These are phyloP conservation scores for Drosophila melanosoma DNA, from an alignment of 2,888 invertebrate species.

Conservation along the genomic window DNA sequence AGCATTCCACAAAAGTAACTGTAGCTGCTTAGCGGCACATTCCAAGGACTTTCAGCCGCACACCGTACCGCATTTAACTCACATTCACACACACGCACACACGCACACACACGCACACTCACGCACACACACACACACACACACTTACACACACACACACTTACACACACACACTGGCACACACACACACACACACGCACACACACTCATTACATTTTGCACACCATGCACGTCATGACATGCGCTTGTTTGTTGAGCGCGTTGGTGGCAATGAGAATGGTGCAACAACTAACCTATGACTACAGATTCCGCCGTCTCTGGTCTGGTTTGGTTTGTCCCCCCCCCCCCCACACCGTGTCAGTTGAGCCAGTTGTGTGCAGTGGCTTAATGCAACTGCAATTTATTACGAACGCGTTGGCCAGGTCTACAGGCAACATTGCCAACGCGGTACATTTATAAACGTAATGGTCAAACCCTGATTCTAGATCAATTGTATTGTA, in stretches of 20 bases:
- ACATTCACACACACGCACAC: slow-evolving; percentile 9
- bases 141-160: not conserved
- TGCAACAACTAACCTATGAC: slow-evolving; percentile 44
- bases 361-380: slow-evolving; percentile 10
- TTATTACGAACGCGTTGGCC: slow-evolving; percentile 24
- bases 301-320: slow-evolving; percentile 37
- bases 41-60: slow-evolving; percentile 46
- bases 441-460: slow-evolving; percentile 28
- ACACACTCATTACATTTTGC: slow-evolving; percentile 11
- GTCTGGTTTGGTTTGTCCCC: not conserved
- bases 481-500: slow-evolving; percentile 61
- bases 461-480: slow-evolving; percentile 38
- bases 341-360: no score
- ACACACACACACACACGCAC: slow-evolving; percentile 5
- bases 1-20: slow-evolving; percentile 76
- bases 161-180: slow-evolving; percentile 10
- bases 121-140: not conserved
- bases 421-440: slow-evolving; percentile 9
- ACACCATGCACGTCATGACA: slow-evolving; percentile 56
- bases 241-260: slow-evolving; percentile 59
- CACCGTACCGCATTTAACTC: slow-evolving; percentile 21
- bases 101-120: slow-evolving; percentile 8
- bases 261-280: slow-evolving; percentile 34
- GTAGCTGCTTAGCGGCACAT: slow-evolving; percentile 46
- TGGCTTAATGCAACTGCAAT: slow-evolving; percentile 39